Conservation (phyloP, 2,113 vertebrate species). For the Elephas maximus region DNA sequence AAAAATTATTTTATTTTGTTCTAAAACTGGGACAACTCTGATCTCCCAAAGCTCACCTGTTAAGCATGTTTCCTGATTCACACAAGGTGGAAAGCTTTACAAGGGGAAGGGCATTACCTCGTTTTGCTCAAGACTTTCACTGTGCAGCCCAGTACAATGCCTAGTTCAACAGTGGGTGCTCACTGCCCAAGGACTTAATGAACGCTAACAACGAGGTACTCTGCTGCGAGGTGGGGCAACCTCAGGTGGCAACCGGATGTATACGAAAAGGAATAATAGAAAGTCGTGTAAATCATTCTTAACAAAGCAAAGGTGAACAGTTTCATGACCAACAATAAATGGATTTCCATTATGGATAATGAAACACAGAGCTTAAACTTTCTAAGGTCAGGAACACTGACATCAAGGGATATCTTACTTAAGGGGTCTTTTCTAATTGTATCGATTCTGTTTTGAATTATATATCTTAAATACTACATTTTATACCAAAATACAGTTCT, state of each 20-base stretch:
- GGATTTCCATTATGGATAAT: neutral
- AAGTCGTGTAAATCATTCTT: conserved; percentile 24
- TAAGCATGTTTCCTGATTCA: conserved; percentile 20
- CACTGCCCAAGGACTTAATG: neutral
- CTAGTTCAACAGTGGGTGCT: neutral
- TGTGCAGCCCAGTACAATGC: neutral
- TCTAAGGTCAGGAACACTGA: neutral
- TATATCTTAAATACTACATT: conserved; percentile 13
- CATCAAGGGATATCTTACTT: neutral
- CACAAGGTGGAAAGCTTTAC: neutral
- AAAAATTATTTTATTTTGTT: neutral
- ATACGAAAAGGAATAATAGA: neutral
- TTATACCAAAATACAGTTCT: conserved; percentile 44
- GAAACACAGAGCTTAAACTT: conserved; percentile 4
- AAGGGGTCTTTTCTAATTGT: neutral
- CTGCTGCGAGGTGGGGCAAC: neutral
- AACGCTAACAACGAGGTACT: neutral
- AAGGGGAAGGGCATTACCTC: neutral
- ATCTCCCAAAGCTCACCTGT: conserved; percentile 6
- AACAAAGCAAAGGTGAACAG: conserved; percentile 37
- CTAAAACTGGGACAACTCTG: conserved; percentile 24
- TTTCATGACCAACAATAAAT: neutral
- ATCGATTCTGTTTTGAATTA: conserved; percentile 29
- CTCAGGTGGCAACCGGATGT: neutral
- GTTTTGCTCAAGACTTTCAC: neutral